Evolutionary conservation across 2,888 invertebrate genomes (phyloP).

Genomic region (Eucriotettix oculatus): DNA sequence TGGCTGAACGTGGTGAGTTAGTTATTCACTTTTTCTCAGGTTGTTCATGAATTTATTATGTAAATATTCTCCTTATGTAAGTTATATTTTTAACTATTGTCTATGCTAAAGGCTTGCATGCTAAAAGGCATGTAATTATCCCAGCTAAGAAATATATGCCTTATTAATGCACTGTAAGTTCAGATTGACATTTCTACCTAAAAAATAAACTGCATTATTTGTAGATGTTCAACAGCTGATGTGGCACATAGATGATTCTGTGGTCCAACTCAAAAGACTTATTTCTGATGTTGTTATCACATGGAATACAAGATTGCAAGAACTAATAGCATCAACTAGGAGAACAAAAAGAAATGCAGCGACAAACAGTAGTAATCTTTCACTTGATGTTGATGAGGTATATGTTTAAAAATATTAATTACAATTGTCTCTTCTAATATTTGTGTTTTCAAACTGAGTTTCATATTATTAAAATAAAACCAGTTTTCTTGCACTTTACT

Average conservation of each 20-base stretch:
- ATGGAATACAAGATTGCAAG: conserved; percentile 45
- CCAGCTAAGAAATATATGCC: too few species aligned
- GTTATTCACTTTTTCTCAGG: neutral
- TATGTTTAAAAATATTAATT: neutral
- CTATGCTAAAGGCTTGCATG: too few species aligned
- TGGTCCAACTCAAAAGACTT: conserved; percentile 40
- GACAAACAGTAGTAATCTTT: neutral
- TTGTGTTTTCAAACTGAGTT: too few species aligned
- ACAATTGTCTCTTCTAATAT: neutral
- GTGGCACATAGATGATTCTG: conserved; percentile 40
- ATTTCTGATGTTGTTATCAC: conserved; percentile 50
- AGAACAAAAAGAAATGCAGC: neutral
- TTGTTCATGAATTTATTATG: too few species aligned
- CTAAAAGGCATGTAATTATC: too few species aligned
- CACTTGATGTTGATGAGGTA: neutral
- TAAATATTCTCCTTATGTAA: too few species aligned
- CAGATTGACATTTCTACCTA: too few species aligned
- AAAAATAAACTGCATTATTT: neutral
- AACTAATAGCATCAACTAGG: neutral
- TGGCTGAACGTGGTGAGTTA: conserved; percentile 9
- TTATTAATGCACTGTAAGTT: too few species aligned
- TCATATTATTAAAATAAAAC: too few species aligned
- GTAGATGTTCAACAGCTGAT: conserved; percentile 19
- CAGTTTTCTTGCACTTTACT: too few species aligned
- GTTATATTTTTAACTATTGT: too few species aligned